A percentile compares a stretch with the other conserved stretches of the same genome.
These are phyloP conservation scores for Pipistrellus kuhlii DNA, from an alignment of 2,797 vertebrate genomes.

Conservation along the genomic window DNA sequence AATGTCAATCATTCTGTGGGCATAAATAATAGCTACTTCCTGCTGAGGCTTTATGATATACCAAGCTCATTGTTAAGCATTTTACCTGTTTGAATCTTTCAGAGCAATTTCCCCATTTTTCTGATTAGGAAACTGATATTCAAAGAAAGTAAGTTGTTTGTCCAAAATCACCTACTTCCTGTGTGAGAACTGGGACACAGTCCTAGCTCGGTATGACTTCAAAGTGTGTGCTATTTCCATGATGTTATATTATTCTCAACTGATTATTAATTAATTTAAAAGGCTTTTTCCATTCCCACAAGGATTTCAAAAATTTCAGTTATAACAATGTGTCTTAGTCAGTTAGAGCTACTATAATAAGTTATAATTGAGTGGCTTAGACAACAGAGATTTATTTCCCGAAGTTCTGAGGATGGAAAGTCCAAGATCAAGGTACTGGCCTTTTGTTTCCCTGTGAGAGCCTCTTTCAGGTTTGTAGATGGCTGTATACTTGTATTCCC, in stretches of 20 bases:
- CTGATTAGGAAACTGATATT: conserved; percentile 4
- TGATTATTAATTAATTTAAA: conserved; percentile 28
- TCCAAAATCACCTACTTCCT: neutral
- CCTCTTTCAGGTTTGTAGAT: neutral
- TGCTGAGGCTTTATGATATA: neutral
- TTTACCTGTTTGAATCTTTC: neutral
- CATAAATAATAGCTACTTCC: neutral
- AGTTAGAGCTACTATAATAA: neutral
- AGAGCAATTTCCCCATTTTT: conserved; percentile 7
- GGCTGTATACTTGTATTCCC: neutral
- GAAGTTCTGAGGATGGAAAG: neutral
- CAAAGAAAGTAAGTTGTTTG: neutral
- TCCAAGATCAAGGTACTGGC: neutral
- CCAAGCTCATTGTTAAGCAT: neutral
- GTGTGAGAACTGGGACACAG: neutral
- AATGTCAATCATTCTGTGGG: neutral
- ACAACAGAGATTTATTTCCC: neutral
- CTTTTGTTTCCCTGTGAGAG: neutral
- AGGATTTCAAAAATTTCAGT: neutral
- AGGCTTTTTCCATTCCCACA: neutral
- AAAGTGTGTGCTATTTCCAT: neutral
- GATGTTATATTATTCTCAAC: neutral
- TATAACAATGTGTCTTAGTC: neutral
- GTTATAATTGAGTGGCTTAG: neutral
- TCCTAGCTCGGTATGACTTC: neutral